A percentile compares a stretch with the other conserved stretches of the same genome.
These are phyloP conservation scores for Pygoscelis adeliae DNA, from an alignment of 2,113 vertebrate genomes.

Conservation along the genomic window DNA sequence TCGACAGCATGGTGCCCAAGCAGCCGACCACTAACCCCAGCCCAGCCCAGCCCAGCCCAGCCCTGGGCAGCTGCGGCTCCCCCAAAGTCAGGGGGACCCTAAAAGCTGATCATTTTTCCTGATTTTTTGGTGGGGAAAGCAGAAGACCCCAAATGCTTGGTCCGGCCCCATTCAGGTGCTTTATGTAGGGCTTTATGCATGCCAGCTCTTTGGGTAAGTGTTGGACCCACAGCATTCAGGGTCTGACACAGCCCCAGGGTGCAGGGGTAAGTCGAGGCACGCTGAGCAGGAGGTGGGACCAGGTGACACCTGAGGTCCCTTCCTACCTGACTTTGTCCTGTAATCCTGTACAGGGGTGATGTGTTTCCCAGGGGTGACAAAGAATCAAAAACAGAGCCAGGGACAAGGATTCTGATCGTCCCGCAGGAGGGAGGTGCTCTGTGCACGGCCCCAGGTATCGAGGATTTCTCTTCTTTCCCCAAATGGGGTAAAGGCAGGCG, in stretches of 20 bases:
- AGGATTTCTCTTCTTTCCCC: neutral
- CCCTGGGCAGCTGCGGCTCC: neutral
- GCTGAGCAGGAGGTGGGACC: neutral
- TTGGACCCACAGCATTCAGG: neutral
- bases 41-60: neutral
- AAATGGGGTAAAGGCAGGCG: rapidly evolving
- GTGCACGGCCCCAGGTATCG: rapidly evolving
- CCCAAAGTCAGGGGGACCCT: no score
- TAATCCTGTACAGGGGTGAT: neutral
- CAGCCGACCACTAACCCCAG: neutral
- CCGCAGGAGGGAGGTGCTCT: neutral
- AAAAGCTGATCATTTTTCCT: neutral
- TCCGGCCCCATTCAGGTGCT: neutral
- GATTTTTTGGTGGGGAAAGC: neutral
- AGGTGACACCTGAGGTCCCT: neutral
- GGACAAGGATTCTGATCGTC: neutral
- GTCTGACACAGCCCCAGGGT: neutral
- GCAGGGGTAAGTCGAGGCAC: neutral
- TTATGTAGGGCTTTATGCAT: neutral
- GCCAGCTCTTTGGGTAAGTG: neutral
- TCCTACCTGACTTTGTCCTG: neutral
- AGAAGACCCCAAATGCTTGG: neutral
- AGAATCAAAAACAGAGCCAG: neutral
- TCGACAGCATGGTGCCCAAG: rapidly evolving
- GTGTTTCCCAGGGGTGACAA: neutral